phyloP scores from a whole-genome alignment of 2,113 vertebrate species.

The Synodontis membranacea region DNA sequence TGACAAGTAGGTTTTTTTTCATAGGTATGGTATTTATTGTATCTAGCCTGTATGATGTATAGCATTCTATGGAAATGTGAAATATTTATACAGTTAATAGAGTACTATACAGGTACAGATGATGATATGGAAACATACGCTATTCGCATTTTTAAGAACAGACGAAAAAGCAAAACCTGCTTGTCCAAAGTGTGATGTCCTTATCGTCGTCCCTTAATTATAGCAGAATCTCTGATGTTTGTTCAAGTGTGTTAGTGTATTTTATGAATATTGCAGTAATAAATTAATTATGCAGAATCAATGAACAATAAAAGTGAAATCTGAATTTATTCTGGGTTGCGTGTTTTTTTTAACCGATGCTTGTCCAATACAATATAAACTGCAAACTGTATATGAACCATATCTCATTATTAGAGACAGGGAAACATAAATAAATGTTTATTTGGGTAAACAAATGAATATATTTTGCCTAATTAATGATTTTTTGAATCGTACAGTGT shows the following conservation, averaged over 20 bases:
- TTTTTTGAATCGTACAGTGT: not conserved
- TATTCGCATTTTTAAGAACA: not conserved
- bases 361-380: not conserved
- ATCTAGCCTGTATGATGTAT: not conserved
- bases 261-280: not conserved
- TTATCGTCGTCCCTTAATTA: not conserved
- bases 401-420: not conserved
- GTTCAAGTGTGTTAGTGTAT: not conserved
- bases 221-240: not conserved
- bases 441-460: not conserved
- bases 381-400: too few relatives aligned
- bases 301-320: slow-evolving; percentile 31
- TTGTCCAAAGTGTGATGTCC: not conserved
- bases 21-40: not conserved
- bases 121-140: not conserved
- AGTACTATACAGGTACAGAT: not conserved
- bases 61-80: not conserved
- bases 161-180: not conserved
- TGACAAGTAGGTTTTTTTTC: not conserved
- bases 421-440: not conserved
- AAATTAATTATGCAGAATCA: not conserved
- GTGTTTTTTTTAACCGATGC: not conserved
- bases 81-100: not conserved
- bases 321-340: not conserved
- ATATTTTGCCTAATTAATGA: not conserved